phyloP scores from a whole-genome alignment of 2,888 invertebrate genomes.

The Morinoia aosen region DNA sequence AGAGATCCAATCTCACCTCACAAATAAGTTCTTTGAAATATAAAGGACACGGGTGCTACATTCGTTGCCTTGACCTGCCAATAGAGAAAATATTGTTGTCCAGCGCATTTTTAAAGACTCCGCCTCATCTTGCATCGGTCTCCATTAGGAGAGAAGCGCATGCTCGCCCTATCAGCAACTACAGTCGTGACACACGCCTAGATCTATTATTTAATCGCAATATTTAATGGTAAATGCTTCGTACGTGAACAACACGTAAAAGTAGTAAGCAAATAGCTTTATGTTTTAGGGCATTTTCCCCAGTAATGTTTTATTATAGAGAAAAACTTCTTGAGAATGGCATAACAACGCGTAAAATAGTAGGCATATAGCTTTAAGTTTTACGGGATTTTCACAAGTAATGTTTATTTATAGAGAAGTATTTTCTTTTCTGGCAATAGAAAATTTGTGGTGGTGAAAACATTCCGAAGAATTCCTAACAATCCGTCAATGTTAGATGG shows the following conservation, averaged over 20 bases:
- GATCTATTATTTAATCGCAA: too few species aligned
- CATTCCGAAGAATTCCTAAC: neutral
- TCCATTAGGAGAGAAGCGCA: neutral
- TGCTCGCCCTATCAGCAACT: neutral
- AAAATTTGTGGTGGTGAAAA: neutral
- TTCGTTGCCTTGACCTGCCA: neutral
- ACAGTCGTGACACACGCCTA: neutral
- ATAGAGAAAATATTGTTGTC: conserved; percentile 29
- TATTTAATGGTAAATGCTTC: too few species aligned
- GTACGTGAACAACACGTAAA: too few species aligned
- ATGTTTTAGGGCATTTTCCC: too few species aligned
- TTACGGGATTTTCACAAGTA: too few species aligned
- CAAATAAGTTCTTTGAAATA: neutral
- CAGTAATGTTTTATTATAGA: too few species aligned
- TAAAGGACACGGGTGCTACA: neutral
- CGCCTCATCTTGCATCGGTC: conserved; percentile 10
- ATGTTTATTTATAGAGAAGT: too few species aligned
- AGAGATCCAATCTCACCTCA: neutral
- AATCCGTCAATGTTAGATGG: neutral
- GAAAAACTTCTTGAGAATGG: too few species aligned
- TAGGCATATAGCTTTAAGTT: too few species aligned
- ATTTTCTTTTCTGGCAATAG: too few species aligned
- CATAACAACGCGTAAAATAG: too few species aligned
- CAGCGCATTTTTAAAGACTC: neutral
- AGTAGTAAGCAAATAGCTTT: too few species aligned